Evolutionary conservation across 2,888 invertebrate genomes (phyloP), one percentile per base, ranked within the genome.

Genomic region (Chymomyza caudatula): DNA sequence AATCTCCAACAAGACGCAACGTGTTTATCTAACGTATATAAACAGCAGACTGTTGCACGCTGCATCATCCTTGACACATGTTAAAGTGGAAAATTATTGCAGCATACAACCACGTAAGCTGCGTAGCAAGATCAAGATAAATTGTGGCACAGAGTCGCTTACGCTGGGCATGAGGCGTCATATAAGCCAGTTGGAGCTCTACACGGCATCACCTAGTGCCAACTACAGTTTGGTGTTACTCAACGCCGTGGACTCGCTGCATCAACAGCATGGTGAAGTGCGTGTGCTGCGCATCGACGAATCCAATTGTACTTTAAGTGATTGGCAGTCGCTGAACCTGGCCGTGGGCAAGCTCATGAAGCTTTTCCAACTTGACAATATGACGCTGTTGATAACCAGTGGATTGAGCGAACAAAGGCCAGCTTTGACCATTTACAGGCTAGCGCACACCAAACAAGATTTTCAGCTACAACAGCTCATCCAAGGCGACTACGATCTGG

Each of bases 401-500:
- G 78, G 76, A 0, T 23, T 78, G 13, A 43, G 71, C 1, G 61
- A 63, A 1, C 81, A 87, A 22, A 76, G 82, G 59, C 82, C 87
- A 0, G 76, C 70, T 1, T 44, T 88, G 51, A 81, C 80, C 4
- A 75, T 89, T 15, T 88, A 88, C 66, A 73, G 63, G 1, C 67
- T 82, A 5, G 63, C 74, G 2, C n/a, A 19, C 0, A 3, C 3
- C 0, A 69, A 37, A 0, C 77, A 83, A 6, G 68, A 77, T 17
- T 89, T 89, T 29, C 76, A 78, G 20, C 56, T 83, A 4, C 62
- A 74, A 2, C 89, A 90, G 66, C 65, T 74, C n/a, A 86, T 89
- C 29, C 78, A 75, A 22, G 90, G 90, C 0, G 84, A 87, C 63
- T 90, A 81, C 57, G 88, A 90, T 66, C 68, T 89, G 5, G 85